Percentiles rank a stretch among this genome's conserved stretches.
phyloP scores from a whole-genome alignment of 2,113 vertebrate species.

The Rhabdomys dilectus region DNA sequence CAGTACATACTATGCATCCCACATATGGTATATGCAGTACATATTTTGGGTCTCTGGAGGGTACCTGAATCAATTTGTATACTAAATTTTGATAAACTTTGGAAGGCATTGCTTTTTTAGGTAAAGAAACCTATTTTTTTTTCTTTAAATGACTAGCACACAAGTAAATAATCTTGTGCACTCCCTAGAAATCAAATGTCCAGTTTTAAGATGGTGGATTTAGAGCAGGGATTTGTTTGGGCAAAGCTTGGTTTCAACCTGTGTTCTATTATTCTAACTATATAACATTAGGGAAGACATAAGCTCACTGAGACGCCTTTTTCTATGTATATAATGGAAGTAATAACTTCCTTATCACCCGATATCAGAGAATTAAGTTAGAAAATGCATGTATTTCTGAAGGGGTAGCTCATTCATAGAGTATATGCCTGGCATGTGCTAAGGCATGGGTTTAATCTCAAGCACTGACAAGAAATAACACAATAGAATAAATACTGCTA shows the following conservation, averaged over 20 bases:
- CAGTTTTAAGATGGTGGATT: constrained; percentile 16
- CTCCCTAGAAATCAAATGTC: neutral
- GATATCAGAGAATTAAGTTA: neutral
- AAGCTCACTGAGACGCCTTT: neutral
- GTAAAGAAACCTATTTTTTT: constrained; percentile 4
- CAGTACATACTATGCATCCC: neutral
- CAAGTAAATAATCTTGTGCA: neutral
- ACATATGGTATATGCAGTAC: neutral
- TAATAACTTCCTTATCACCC: neutral
- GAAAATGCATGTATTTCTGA: neutral
- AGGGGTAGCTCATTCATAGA: neutral
- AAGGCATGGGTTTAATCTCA: neutral
- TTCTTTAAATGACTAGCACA: neutral
- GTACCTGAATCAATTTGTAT: neutral
- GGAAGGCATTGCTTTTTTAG: neutral
- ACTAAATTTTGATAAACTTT: neutral
- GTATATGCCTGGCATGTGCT: neutral
- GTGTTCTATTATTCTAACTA: neutral
- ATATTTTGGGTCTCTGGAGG: neutral
- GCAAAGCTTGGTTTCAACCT: neutral
- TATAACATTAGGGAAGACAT: neutral
- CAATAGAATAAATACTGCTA: neutral
- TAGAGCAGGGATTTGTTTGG: neutral
- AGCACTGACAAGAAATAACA: neutral
- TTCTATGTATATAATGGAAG: neutral